A percentile compares a stretch with the other conserved stretches of the same genome.
These are phyloP conservation scores for Phortica okadai DNA, from an alignment of 2,888 invertebrate species.

Conservation along the genomic window DNA sequence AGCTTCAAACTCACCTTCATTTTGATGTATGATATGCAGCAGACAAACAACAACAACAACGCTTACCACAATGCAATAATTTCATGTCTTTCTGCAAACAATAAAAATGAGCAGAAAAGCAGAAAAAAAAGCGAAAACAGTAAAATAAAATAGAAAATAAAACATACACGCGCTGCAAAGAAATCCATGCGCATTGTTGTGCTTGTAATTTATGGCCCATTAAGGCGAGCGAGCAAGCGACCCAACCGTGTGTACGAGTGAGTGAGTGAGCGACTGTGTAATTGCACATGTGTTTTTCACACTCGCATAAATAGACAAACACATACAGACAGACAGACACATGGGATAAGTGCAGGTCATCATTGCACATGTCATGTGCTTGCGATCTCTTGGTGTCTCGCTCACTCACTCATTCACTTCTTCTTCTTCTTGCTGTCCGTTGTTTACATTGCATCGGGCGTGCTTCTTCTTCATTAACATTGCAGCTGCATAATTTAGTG, in stretches of 20 bases:
- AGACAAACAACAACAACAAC: neutral
- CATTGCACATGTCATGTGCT: neutral
- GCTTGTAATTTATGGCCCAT: conserved; percentile 72
- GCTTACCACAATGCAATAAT: conserved; percentile 57
- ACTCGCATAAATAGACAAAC: neutral
- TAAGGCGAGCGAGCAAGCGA: conserved; percentile 58
- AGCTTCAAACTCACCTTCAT: conserved; percentile 21
- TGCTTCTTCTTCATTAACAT: conserved; percentile 13
- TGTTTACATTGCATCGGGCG: too few relatives aligned
- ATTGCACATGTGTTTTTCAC: conserved; percentile 64
- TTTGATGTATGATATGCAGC: conserved; percentile 24
- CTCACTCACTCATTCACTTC: neutral
- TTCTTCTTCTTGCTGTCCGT: neutral
- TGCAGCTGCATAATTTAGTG: neutral
- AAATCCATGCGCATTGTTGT: conserved; percentile 66
- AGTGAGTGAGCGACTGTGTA: conserved; percentile 36
- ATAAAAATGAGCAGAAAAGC: conserved; percentile 26
- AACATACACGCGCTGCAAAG: conserved; percentile 53
- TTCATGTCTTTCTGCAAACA: conserved; percentile 57
- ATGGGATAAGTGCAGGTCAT: neutral
- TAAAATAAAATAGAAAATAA: conserved; percentile 27
- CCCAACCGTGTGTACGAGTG: neutral
- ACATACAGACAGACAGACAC: neutral
- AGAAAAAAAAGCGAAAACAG: conserved; percentile 29
- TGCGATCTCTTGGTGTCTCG: neutral